Conservation (phyloP, 2,888 invertebrate genomes). For the Reticulitermes lucifugus region DNA sequence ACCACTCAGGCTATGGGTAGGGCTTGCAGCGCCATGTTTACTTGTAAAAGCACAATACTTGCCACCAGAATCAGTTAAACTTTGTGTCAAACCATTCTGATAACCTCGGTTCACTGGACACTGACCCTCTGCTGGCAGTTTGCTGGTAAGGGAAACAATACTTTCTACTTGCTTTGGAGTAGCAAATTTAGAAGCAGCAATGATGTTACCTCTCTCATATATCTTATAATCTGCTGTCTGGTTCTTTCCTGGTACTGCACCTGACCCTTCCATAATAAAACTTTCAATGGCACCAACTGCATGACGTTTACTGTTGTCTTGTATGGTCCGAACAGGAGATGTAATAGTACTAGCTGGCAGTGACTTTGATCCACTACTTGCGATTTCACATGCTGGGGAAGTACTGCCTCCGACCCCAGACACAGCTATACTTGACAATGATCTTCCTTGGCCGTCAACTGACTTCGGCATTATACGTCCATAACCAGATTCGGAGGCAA, state of each 20-base stretch:
- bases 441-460: conserved; percentile 55
- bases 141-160: conserved; percentile 61
- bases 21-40: conserved; percentile 63
- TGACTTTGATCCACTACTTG: conserved; percentile 53
- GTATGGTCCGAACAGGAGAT: conserved; percentile 53
- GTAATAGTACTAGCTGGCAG: conserved; percentile 55
- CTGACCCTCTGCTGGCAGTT: conserved; percentile 43
- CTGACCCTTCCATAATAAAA: conserved; percentile 70
- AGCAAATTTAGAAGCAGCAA: conserved; percentile 81
- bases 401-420: conserved; percentile 41
- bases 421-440: conserved; percentile 53
- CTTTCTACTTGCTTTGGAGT: conserved; percentile 80
- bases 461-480: conserved; percentile 62
- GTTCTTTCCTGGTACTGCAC: conserved; percentile 56
- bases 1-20: conserved; percentile 71
- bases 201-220: conserved; percentile 80
- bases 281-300: conserved; percentile 75
- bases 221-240: conserved; percentile 66
- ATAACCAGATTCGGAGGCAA: conserved; percentile 59
- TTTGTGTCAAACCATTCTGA: conserved; percentile 24
- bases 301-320: conserved; percentile 64
- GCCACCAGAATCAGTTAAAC: conserved; percentile 3
- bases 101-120: conserved; percentile 24
- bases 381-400: conserved; percentile 48
- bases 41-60: conserved; percentile 52